These are phyloP conservation scores for Paralvinella palmiformis DNA, from an alignment of 1,140 invertebrate genomes.

Conservation along the genomic window DNA sequence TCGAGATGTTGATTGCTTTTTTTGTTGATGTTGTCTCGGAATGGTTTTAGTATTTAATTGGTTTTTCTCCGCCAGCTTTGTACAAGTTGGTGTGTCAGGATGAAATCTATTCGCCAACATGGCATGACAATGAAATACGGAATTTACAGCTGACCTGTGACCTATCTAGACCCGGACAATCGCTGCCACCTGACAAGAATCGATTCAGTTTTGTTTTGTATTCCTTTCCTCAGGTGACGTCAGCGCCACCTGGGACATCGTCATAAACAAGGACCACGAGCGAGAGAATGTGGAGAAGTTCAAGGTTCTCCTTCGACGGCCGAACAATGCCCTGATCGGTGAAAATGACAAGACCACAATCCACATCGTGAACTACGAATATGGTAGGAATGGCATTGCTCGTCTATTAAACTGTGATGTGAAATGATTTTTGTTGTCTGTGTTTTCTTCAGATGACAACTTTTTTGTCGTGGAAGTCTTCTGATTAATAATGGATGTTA, in stretches of 20 bases:
- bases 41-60: too few relatives aligned
- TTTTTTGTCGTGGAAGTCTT: not conserved
- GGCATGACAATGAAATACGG: not conserved
- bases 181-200: too few relatives aligned
- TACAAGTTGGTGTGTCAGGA: not conserved
- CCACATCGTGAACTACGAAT: conserved; percentile 34
- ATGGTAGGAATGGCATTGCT: conserved; percentile 27
- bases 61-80: not conserved
- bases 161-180: too few relatives aligned
- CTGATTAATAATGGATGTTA: not conserved
- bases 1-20: too few relatives aligned
- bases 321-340: conserved; percentile 38
- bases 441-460: not conserved
- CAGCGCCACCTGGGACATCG: conserved; percentile 32
- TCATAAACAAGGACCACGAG: conserved; percentile 31
- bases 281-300: conserved; percentile 33
- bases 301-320: conserved; percentile 28
- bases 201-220: not conserved
- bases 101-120: too few relatives aligned
- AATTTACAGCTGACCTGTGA: not conserved
- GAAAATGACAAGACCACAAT: conserved; percentile 30
- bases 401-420: not conserved
- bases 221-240: conserved; percentile 26
- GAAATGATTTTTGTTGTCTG: not conserved
- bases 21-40: too few relatives aligned